Base-by-base conservation (phyloP, 2,797 vertebrate species). In the Acanthurus tractus region DNA sequence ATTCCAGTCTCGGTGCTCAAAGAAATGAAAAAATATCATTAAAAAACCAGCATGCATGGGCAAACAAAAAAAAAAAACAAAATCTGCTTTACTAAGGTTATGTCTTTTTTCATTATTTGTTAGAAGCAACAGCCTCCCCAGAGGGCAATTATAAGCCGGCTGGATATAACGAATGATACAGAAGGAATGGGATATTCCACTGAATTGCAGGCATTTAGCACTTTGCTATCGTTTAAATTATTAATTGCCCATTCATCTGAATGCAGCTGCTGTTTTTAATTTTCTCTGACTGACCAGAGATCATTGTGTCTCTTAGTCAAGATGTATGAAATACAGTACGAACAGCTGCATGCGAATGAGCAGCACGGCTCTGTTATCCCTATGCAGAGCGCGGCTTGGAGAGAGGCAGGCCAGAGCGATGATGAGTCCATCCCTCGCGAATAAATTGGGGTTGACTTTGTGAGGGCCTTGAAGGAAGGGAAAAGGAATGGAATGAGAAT, bases 361-460 rank as follows among this genome's bases (percentile, higher is more conserved):
- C 70, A 84, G 83, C 83, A 34, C 50, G 53, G 66, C 81, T 72
- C 70, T 48, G 74, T 81, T 87, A 88, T 90, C 78, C 76, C 63
- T 64, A 81, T 87, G 87, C 87, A 88, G 73, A 84, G 81, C 36
- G 86, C 46, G 46, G 86, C 89, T 77, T n/a, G 74, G 62, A 72
- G 78, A 76, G 79, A 85, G 83, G 77, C 83, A 81, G 86, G 84
- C 85, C 76, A 40, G 73, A 89, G 89, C 50, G 48, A 89, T 85
- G 92, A 93, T 90, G 90, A 91, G 82, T 89, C 90, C 85, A 79
- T 88, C 89, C 87, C 85, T 73, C 5, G 67, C 58, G 82, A 89
- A 92, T 91, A 93, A 91, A 95, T 91, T 91, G 89, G 79, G 83
- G 86, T 88, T 92, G 89, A 92, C 90, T 93, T 93, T 93, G 91